Base-by-base conservation (phyloP, 2,888 invertebrate genomes). In the Tuberolachnus salignus region DNA sequence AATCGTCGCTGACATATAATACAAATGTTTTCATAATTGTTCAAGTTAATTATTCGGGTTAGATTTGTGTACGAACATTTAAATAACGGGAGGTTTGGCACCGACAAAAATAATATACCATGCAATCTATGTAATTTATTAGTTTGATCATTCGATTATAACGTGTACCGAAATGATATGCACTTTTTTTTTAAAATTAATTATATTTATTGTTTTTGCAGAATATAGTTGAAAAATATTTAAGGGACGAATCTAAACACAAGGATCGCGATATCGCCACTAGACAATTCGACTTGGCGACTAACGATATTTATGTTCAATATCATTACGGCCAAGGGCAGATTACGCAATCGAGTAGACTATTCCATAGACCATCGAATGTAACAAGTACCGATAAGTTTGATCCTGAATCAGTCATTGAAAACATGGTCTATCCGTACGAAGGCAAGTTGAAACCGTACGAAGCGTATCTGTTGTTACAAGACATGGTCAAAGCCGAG, bases 341-440 rank as follows among this genome's bases (percentile, higher is more conserved):
- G 82, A 88, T 90, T 4, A 89, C 91, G 0, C 89, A 90, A 81
- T 88, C 90, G 14, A 91, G 89, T 0, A 87, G 91, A 57, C 88
- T 86, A 70, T 93, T 90, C 82, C 86, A 88, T 2, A 93, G 92
- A 83, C 92, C 93, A 0, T 89, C 90, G 8, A 85, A 34, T 34
- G 3, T 90, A 0, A 46, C 16, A 4, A 59, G n/a, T 9, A 42
- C 16, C 1, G 59, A 61, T 14, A 14, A 61, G 2, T 69, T 78
- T 23, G 49, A 51, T 42, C 49, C 57, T 0, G 14, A 51, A 11
- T 51, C 21, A n/a, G 51, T 78, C 13, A 51, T 49, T 4, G 78
- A 78, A 51, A n/a, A 78, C 11, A 67, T 67, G 4, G 69, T 78
- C 3, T 78, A 78, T 23, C 78, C 78, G 9, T 78, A 78, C 59